These are phyloP conservation scores for Poliocrania exsul DNA, from an alignment of 2,797 vertebrate genomes.

Conservation along the genomic window DNA sequence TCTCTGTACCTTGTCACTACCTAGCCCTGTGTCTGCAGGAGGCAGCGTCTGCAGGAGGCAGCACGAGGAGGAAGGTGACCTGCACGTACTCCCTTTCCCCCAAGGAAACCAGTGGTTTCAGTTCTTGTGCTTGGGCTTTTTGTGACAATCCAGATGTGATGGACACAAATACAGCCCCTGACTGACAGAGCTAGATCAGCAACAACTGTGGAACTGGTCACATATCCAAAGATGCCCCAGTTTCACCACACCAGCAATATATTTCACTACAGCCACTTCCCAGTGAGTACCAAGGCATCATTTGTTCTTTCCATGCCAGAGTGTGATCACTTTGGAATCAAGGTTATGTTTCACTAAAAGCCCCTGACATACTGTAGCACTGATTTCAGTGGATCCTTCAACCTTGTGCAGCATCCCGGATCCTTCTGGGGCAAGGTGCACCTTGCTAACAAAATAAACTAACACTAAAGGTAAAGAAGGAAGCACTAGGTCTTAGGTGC, in stretches of 20 bases:
- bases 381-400: neutral
- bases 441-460: neutral
- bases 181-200: neutral
- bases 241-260: neutral
- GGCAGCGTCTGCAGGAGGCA: too few relatives aligned
- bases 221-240: neutral
- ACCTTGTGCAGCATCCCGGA: neutral
- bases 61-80: neutral
- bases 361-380: neutral
- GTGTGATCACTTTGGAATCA: neutral
- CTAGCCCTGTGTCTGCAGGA: neutral
- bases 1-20: neutral
- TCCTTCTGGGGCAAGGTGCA: neutral
- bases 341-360: neutral
- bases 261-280: neutral
- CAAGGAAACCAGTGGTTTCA: neutral
- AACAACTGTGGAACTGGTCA: neutral
- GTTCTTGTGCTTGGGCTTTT: neutral
- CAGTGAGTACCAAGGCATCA: neutral
- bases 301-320: neutral
- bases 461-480: neutral
- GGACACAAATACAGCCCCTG: neutral
- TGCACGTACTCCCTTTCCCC: neutral
- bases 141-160: neutral
- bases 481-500: neutral